Evolutionary conservation across 2,113 vertebrate species (phyloP).

Genomic region (Acrocephalus kingi): DNA sequence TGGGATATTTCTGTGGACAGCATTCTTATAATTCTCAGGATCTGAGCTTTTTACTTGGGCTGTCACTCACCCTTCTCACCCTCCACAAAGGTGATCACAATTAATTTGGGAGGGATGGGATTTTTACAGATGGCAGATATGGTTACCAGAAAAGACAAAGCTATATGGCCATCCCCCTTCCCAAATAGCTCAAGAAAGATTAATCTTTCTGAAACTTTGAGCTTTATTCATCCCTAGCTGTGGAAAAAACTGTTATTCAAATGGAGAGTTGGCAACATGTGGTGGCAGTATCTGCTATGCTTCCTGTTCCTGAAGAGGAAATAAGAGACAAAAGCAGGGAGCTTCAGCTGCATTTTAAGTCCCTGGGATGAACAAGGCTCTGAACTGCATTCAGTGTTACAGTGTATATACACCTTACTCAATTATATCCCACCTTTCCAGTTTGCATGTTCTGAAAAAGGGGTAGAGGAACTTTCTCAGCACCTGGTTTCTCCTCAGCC

Average conservation of each 20-base stretch:
- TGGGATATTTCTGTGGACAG: not conserved
- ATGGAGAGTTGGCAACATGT: not conserved
- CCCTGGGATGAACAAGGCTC: not conserved
- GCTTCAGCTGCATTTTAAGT: not conserved
- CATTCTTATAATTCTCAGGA: not conserved
- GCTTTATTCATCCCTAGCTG: not conserved
- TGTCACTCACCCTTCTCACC: not conserved
- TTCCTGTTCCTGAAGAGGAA: not conserved
- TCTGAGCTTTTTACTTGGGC: not conserved
- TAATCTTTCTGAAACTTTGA: not conserved
- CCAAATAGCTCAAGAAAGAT: not conserved
- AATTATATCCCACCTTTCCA: not conserved
- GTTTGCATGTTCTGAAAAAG: not conserved
- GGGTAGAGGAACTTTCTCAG: not conserved
- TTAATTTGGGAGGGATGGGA: not conserved
- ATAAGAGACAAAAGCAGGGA: not conserved
- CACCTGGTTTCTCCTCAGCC: not conserved
- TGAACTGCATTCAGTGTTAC: not conserved
- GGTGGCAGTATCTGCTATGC: not conserved
- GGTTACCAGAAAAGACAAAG: not conserved
- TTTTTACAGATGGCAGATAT: not conserved
- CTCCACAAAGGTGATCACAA: not conserved
- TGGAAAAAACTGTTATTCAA: not conserved
- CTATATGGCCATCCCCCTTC: accelerated
- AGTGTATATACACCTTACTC: not conserved